Evolutionary conservation across 92 coral and sea anemone genomes (phyloP).

Genomic region (Nematostella vectensis): DNA sequence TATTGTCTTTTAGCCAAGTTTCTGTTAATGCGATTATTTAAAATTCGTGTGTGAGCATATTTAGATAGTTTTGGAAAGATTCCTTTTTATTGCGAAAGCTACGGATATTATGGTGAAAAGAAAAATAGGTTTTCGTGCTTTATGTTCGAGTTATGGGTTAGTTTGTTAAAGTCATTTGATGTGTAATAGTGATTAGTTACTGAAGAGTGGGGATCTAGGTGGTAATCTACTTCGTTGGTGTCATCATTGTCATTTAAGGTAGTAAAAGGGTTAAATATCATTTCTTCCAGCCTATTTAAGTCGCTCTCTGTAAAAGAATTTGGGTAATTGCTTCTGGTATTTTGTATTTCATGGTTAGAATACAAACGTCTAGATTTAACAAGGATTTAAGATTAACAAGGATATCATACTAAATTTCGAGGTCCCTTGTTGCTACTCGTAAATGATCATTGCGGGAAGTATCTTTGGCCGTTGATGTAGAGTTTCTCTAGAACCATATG

Average conservation of each 20-base stretch:
- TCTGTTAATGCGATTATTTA: constrained; percentile 16
- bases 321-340: background rate
- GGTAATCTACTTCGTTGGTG: background rate
- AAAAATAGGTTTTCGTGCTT: constrained; percentile 1
- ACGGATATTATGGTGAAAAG: constrained; percentile 10
- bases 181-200: background rate
- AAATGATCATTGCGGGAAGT: background rate
- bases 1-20: constrained; percentile 20
- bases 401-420: background rate
- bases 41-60: background rate
- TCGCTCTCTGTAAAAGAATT: background rate
- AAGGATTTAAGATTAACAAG: background rate
- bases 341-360: background rate
- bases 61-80: constrained; percentile 3
- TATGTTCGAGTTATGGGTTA: background rate
- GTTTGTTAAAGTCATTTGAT: background rate
- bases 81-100: constrained; percentile 13
- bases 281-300: background rate
- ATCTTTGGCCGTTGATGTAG: constrained; percentile 28
- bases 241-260: background rate
- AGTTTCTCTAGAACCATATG: constrained; percentile 17
- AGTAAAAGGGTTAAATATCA: background rate
- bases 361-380: background rate
- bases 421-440: background rate
- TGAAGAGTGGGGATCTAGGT: background rate